Evolutionary conservation across 2,888 invertebrate genomes (phyloP), one percentile per base, ranked within the genome.

Genomic region (Meta bourneti): DNA sequence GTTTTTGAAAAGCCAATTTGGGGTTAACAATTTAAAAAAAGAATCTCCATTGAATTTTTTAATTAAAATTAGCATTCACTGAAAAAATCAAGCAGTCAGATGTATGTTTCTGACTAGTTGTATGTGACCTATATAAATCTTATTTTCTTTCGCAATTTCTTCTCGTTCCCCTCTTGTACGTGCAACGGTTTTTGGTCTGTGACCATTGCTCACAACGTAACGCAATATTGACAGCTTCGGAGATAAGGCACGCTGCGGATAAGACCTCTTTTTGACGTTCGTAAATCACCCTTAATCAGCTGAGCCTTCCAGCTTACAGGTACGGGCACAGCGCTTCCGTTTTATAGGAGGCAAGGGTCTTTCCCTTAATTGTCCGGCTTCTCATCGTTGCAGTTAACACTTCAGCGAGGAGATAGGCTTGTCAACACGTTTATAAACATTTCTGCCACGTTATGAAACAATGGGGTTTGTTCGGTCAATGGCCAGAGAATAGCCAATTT

Each of bases 231-330:
- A 91, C 87, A 87, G 86, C 90, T 81, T 51, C 52, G 8, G 52
- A 75, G 91, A 91, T 91, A 91, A 91, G 77, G 54, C 49, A 61
- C 8, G 54, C 9, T 70, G 78, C 11, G 48, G 74, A 69, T 81
- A 70, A 82, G 80, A 49, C 72, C 78, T 77, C 71, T 86, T 82
- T 80, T 91, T 82, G 82, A 87, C 71, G 71, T 49, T 20, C 49
- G 77, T 91, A 91, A 91, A 91, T 91, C 91, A 91, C 71, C 74
- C 82, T 34, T 91, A 91, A 91, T 91, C 91, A 87, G 87, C 52
- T 61, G 34, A 34, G 34, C 34, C 34, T 34, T 34, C 1, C 81
- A 51, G 16, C 11, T 75, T 74, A 52, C 85, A 85, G 79, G 74
- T 74, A 34, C 72, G 8, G 83, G 52, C 70, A 34, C 78, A n/a